phyloP scores from a whole-genome alignment of 2,113 vertebrate species.

The Notarius quadriscutis region DNA sequence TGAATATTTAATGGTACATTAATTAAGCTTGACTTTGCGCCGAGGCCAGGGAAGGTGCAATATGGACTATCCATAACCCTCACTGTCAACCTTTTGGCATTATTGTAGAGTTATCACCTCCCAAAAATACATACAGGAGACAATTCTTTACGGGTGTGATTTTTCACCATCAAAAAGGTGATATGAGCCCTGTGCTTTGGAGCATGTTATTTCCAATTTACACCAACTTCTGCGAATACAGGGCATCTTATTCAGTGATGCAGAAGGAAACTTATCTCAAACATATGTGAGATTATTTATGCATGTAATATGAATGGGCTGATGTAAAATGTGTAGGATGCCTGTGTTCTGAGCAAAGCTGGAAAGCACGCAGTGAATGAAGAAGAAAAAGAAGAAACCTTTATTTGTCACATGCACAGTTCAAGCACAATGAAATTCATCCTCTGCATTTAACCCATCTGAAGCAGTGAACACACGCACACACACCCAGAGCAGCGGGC shows the following conservation, averaged over 20 bases:
- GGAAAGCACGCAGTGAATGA: not conserved
- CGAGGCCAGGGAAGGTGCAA: slow-evolving; percentile 59
- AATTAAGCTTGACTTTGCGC: slow-evolving; percentile 64
- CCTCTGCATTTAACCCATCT: too few relatives aligned
- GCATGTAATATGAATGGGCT: slow-evolving; percentile 54
- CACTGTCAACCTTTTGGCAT: slow-evolving; percentile 51
- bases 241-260: slow-evolving; percentile 45
- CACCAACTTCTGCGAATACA: not conserved
- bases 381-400: too few relatives aligned
- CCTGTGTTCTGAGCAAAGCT: not conserved
- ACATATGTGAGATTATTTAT: slow-evolving; percentile 33
- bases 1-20: slow-evolving; percentile 72
- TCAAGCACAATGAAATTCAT: too few relatives aligned
- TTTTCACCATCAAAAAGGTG: slow-evolving; percentile 38
- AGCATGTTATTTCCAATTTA: not conserved
- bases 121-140: slow-evolving; percentile 52
- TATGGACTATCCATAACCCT: slow-evolving; percentile 58
- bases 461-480: too few relatives aligned
- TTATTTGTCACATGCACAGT: too few relatives aligned
- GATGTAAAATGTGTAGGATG: not conserved
- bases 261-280: slow-evolving; percentile 44
- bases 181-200: not conserved
- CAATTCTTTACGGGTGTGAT: slow-evolving; percentile 38
- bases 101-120: slow-evolving; percentile 55
- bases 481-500: too few relatives aligned